These are phyloP conservation scores for Auanema sp. DNA, from an alignment of 2,888 invertebrate genomes.

Conservation along the genomic window DNA sequence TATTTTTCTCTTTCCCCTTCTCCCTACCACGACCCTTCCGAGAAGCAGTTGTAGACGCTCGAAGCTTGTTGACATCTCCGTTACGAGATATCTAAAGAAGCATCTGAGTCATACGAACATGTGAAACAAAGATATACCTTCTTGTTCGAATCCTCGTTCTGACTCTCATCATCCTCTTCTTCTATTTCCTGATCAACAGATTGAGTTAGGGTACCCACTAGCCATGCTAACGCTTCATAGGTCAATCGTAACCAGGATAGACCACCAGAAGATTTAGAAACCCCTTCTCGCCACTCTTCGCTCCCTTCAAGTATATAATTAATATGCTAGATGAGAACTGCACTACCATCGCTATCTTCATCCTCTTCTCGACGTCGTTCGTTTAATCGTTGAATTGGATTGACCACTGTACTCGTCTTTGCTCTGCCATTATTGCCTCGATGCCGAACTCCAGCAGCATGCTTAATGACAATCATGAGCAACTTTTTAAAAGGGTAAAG, in stretches of 20 bases:
- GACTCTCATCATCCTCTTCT: conserved; percentile 6
- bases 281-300: background rate
- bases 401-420: background rate
- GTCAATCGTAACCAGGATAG: background rate
- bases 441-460: background rate
- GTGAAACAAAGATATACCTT: background rate
- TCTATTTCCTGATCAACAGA: background rate
- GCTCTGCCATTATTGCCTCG: background rate
- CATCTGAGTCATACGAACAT: background rate
- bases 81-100: background rate
- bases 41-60: background rate
- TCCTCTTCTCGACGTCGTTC: conserved; percentile 1
- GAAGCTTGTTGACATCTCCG: conserved; percentile 1
- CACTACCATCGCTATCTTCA: background rate
- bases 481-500: background rate
- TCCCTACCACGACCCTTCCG: conserved; percentile 14
- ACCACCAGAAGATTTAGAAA: background rate
- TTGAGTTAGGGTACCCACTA: background rate
- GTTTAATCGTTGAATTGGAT: background rate
- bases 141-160: background rate
- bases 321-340: too few relatives aligned
- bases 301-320: too few relatives aligned
- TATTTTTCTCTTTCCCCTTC: conserved; percentile 17
- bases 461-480: background rate
- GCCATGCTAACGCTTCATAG: background rate